A percentile compares a stretch with the other conserved stretches of the same genome.
These are phyloP conservation scores for Drepanosiphum platanoidis DNA, from an alignment of 2,888 invertebrate genomes.

Conservation along the genomic window DNA sequence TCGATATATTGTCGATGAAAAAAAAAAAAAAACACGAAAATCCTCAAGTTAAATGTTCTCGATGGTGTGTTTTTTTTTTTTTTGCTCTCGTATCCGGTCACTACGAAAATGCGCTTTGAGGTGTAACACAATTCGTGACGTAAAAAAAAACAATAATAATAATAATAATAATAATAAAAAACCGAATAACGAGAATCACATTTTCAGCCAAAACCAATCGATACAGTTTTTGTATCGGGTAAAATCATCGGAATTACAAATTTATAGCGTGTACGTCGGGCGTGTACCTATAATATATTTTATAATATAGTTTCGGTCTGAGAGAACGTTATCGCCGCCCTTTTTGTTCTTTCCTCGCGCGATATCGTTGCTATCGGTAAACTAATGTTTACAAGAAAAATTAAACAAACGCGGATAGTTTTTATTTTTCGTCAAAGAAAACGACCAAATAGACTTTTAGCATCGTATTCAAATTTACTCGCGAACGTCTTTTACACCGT, in stretches of 20 bases:
- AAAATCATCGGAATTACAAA: conserved; percentile 9
- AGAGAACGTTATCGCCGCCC: background rate
- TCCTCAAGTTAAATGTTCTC: conserved; percentile 39
- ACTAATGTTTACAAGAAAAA: background rate
- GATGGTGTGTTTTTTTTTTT: conserved; percentile 2
- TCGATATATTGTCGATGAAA: conserved; percentile 31
- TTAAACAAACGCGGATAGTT: background rate
- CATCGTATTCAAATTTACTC: conserved; percentile 2
- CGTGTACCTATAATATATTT: no score
- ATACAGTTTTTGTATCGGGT: conserved; percentile 22
- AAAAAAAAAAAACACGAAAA: conserved; percentile 28
- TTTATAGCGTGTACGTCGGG: background rate
- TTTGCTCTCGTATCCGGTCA: conserved; percentile 19
- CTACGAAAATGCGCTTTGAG: conserved; percentile 45
- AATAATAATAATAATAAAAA: no score
- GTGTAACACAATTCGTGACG: conserved; percentile 38
- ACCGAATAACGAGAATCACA: conserved; percentile 16
- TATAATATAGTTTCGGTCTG: no score
- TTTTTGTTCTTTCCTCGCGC: background rate
- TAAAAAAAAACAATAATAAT: no score
- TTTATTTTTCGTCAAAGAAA: background rate
- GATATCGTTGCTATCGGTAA: background rate
- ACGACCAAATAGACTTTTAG: background rate
- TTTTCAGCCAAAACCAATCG: conserved; percentile 48
- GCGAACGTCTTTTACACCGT: background rate